Evolutionary conservation across 1,140 invertebrate genomes (phyloP), one percentile per base, ranked within the genome.

Genomic region (Vollenhovia emeryi): DNA sequence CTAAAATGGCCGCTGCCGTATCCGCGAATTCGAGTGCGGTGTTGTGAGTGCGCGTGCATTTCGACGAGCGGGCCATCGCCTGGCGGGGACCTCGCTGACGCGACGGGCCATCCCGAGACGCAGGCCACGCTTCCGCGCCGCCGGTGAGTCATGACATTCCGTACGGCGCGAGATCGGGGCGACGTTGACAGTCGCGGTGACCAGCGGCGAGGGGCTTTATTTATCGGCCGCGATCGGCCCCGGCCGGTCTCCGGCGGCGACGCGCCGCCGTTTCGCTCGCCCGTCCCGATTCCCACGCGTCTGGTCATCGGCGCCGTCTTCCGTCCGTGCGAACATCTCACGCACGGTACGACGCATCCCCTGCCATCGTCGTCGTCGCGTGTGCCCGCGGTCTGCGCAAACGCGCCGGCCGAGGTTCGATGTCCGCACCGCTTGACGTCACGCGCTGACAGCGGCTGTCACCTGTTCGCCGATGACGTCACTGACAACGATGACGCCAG

Each of bases 91-190:
- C 30, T 62, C 27, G 24, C 27, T n/a, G 43, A 9, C 21, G 66
- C 40, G n/a, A 50, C 30, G 74, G 59, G 59, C 85, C 80, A 36
- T 59, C 40, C 13, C 64, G 55, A 87, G 90, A 52, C 55, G 87
- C 91, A 86, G 87, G 75, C 57, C 85, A 91, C 82, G 87, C 43
- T 80, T 85, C 87, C 57, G 71, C 86, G 71, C 40, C 88, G 78
- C 83, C 88, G 60, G 90, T 91, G 78, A 91, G 90, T 91, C 60
- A 88, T 89, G 89, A 91, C 89, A 91, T 76, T 87, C 76, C 59
- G 30, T 84, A 73, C 24, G 57, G 79, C 62, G 76, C 62, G 76
- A 50, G 69, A 66, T 87, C 57, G 45, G n/a, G 78, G 24, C 45
- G 18, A 27, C n/a, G 59, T 69, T n/a, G 64, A 64, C 36, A 8